Evolutionary conservation across 1,140 invertebrate genomes (phyloP), one percentile per base, ranked within the genome.

Genomic region (Rhyacophila brunnea): DNA sequence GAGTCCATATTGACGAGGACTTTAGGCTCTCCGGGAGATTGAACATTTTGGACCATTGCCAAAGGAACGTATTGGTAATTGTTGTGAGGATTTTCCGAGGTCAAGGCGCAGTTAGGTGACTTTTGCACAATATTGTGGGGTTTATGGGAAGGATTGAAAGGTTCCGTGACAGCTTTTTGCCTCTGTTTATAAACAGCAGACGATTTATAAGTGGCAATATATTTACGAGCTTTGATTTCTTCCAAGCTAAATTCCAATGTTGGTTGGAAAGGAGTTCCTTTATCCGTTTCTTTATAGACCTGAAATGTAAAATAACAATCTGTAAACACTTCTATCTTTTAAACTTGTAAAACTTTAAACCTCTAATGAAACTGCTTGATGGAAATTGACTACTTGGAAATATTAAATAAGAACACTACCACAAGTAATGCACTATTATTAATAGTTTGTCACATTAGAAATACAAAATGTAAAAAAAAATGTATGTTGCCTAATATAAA

Each of bases 161-260:
- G 46, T 14, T 48, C 46, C 10, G 19, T 23, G 10, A 48, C 23
- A 6, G 46, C 46, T 6, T 11, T 48, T 9, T 3, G 19, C 6
- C 2, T 48, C 15, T 10, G 19, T 42, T 48, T 47, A 11, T 28
- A 57, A 7, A 15, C 36, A 14, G 23, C 17, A 13, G 32, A 38
- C 6, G 32, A 40, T 42, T 57, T 57, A 14, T 57, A 48, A 14
- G 35, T 23, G 6, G 36, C 47, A 5, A 58, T 15, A 42, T 62
- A 73, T 53, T 52, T 49, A 15, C 74, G 71, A 50, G 83, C 78
- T 68, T 78, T 77, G 53, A 87, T 82, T 77, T 88, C 84, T 72
- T 88, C 86, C 74, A 87, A 79, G 71, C 85, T 86, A 67, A 74
- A 81, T 75, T 87, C 86, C 51, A 70, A 9, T n/a, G n/a, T n/a